Percentiles rank a stretch among this genome's conserved stretches.
Evolutionary conservation across 2,113 vertebrate species (phyloP).

Genomic region (Urocolius indicus): DNA sequence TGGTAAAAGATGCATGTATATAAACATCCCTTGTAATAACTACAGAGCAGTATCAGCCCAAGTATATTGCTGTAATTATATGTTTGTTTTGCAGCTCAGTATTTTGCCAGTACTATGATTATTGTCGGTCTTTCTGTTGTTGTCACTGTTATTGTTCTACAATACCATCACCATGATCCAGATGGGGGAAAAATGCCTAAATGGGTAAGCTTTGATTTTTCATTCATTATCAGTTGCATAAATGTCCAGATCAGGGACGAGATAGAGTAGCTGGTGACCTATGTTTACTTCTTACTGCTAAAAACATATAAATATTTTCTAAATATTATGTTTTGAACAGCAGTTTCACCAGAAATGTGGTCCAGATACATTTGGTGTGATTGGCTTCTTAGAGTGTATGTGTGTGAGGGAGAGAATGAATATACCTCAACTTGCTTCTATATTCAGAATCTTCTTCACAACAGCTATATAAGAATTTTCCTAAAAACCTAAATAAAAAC

Average conservation of each 20-base stretch:
- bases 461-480: background rate
- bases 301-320: background rate
- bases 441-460: background rate
- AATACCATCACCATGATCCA: conserved; percentile 95
- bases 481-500: background rate
- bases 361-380: background rate
- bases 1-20: background rate
- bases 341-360: background rate
- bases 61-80: background rate
- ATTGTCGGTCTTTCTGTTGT: conserved; percentile 96
- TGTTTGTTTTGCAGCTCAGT: conserved; percentile 85
- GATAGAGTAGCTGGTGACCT: background rate
- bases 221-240: background rate
- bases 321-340: background rate
- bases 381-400: background rate
- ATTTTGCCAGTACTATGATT: conserved; percentile 96
- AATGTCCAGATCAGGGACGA: background rate
- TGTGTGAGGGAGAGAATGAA: background rate
- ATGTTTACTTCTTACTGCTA: background rate
- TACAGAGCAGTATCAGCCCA: background rate
- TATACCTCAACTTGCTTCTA: background rate
- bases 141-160: conserved; percentile 92
- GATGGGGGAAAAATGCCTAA: conserved; percentile 95
- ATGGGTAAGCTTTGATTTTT: conserved; percentile 85
- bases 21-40: background rate